phyloP scores from a whole-genome alignment of 2,888 invertebrate species.

The Scelioninae gen. 2 region DNA sequence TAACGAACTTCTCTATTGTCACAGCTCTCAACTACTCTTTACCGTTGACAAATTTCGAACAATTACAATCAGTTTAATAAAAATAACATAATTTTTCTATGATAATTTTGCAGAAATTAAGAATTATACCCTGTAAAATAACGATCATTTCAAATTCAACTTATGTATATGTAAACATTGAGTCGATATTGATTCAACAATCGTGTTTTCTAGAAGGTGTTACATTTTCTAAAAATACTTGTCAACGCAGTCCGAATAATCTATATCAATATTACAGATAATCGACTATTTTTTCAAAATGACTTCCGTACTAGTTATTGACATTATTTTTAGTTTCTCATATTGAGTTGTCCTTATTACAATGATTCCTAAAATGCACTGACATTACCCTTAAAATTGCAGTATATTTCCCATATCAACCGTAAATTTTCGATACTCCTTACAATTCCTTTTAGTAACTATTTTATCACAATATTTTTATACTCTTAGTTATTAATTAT shows the following conservation, averaged over 20 bases:
- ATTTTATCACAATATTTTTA: constrained; percentile 23
- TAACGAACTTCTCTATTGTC: constrained; percentile 51
- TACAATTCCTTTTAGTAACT: constrained; percentile 5
- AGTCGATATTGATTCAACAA: too few relatives aligned
- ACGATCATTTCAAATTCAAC: too few relatives aligned
- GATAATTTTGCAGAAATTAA: too few relatives aligned
- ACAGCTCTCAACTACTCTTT: constrained; percentile 16
- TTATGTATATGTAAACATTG: too few relatives aligned
- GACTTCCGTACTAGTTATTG: not conserved
- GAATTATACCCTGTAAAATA: too few relatives aligned
- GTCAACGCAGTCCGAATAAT: too few relatives aligned
- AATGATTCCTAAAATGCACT: not conserved
- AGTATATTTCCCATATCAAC: too few relatives aligned
- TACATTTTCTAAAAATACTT: too few relatives aligned
- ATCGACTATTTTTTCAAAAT: constrained; percentile 1
- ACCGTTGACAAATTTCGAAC: constrained; percentile 17
- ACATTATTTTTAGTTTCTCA: not conserved
- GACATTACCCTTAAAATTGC: not conserved
- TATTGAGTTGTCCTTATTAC: not conserved
- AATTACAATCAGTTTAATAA: not conserved
- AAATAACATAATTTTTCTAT: too few relatives aligned
- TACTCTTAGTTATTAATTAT: constrained; percentile 6
- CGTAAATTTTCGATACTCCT: too few relatives aligned
- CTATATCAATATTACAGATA: not conserved
- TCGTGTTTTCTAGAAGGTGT: too few relatives aligned